These are phyloP conservation scores for Pegoplata infirma DNA, from an alignment of 2,888 invertebrate species.

Conservation along the genomic window DNA sequence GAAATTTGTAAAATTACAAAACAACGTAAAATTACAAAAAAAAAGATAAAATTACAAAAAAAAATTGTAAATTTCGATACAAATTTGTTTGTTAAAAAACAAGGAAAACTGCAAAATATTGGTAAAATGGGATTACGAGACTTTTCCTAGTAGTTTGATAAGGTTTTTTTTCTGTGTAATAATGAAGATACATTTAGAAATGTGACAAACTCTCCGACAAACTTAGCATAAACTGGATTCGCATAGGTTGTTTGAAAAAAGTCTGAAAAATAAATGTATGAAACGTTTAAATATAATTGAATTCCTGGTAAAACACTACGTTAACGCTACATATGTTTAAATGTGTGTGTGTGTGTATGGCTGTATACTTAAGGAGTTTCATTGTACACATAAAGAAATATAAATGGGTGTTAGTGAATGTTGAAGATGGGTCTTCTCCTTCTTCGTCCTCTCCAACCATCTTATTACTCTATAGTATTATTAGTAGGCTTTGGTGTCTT, in stretches of 20 bases:
- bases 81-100: too few relatives aligned
- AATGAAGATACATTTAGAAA: too few relatives aligned
- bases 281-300: slow-evolving; percentile 43
- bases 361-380: neutral
- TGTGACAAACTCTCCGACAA: too few relatives aligned
- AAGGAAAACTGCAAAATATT: too few relatives aligned
- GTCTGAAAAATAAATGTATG: slow-evolving; percentile 1
- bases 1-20: too few relatives aligned
- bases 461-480: neutral
- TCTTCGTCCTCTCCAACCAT: neutral
- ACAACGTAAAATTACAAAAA: too few relatives aligned
- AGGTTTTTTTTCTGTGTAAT: too few relatives aligned
- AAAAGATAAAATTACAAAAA: too few relatives aligned
- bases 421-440: neutral
- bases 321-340: neutral
- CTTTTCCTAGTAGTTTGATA: too few relatives aligned
- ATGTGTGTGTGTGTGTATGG: neutral
- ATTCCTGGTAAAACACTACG: slow-evolving; percentile 16
- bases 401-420: neutral
- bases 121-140: too few relatives aligned
- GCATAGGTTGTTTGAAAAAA: neutral
- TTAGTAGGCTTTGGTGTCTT: slow-evolving; percentile 16
- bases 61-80: too few relatives aligned
- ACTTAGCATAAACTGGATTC: too few relatives aligned
- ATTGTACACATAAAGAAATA: neutral